Conservation (phyloP, 2,113 vertebrate species). For the Natator depressus region DNA sequence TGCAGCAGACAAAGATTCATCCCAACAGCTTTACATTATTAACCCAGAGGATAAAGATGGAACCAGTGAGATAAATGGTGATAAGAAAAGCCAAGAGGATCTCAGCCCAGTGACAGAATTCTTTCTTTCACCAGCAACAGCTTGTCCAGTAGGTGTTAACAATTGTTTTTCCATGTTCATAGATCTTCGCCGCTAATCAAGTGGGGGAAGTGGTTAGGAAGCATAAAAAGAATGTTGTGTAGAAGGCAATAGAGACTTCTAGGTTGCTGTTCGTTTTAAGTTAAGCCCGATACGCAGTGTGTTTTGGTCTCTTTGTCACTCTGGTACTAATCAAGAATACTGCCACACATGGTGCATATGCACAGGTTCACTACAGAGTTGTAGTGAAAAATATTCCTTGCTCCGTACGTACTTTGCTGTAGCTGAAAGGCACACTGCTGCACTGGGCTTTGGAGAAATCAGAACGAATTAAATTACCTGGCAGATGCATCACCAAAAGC, state of each 20-base stretch:
- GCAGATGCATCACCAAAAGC: not conserved
- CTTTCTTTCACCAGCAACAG: constrained; percentile 72
- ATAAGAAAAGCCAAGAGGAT: not conserved
- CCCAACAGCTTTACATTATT: rapidly evolving
- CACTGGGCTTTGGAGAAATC: not conserved
- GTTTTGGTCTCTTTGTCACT: not conserved
- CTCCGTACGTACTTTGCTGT: rapidly evolving
- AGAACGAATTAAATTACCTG: not conserved
- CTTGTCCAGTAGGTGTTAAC: constrained; percentile 69
- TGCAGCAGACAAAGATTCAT: rapidly evolving
- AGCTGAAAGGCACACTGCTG: rapidly evolving
- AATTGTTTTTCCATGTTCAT: not conserved
- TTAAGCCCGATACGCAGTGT: not conserved
- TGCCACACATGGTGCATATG: not conserved
- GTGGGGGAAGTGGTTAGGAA: not conserved
- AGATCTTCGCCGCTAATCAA: not conserved
- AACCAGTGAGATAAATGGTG: rapidly evolving
- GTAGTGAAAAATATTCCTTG: not conserved
- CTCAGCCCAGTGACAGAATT: constrained; percentile 42
- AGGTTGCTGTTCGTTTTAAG: not conserved
- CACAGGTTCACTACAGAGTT: not conserved
- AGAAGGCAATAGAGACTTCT: not conserved
- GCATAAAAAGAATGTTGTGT: not conserved
- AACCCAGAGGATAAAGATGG: not conserved
- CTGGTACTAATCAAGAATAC: not conserved